phyloP scores from a whole-genome alignment of 2,888 invertebrate species.

The Ctena decussata region DNA sequence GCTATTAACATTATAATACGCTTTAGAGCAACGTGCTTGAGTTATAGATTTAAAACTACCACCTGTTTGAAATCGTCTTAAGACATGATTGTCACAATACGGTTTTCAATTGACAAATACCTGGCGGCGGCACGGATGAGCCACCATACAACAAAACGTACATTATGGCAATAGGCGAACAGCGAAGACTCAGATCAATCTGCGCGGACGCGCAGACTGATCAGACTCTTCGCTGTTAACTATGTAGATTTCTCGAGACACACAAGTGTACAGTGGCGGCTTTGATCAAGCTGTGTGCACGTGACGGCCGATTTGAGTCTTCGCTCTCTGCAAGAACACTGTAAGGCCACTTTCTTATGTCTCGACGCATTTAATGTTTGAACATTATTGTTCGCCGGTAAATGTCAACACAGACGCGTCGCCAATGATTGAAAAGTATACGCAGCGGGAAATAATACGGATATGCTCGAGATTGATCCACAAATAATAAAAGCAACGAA shows the following conservation, averaged over 20 bases:
- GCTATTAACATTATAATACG: conserved; percentile 60
- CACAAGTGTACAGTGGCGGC: no score
- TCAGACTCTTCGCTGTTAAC: no score
- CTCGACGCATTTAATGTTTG: conserved; percentile 13
- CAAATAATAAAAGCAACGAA: not conserved
- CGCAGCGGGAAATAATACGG: not conserved
- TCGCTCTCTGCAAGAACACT: no score
- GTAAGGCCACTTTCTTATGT: no score
- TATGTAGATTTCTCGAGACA: no score
- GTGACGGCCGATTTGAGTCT: no score
- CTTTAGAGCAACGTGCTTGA: conserved; percentile 29
- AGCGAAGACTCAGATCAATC: no score
- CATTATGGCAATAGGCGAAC: no score
- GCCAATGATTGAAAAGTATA: conserved; percentile 5
- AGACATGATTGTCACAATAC: conserved; percentile 33
- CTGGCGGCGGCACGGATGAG: no score
- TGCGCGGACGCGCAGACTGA: no score
- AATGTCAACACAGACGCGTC: conserved; percentile 14
- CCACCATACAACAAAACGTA: no score
- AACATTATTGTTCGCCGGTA: not conserved
- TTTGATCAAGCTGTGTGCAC: no score
- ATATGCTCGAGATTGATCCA: not conserved
- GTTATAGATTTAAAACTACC: conserved; percentile 14
- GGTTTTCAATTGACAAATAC: conserved; percentile 44
- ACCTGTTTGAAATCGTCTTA: conserved; percentile 18